phyloP scores from a whole-genome alignment of 2,797 vertebrate species.

The Mycteria americana region DNA sequence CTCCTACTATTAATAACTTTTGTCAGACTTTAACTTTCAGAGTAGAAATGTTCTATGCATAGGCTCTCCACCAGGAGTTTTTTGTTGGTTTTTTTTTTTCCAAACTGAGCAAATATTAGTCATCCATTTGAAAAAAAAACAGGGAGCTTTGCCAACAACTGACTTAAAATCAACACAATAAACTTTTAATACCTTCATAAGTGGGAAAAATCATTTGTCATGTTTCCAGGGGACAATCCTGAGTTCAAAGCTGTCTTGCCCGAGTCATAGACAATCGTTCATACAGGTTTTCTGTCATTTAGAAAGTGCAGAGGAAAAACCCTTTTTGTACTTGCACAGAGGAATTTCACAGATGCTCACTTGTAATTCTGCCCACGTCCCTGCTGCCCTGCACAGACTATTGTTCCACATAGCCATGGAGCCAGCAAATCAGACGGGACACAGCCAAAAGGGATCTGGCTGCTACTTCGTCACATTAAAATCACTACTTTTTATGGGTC shows the following conservation, averaged over 20 bases:
- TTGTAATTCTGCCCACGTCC: constrained; percentile 50
- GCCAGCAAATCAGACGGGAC: neutral
- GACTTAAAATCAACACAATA: neutral
- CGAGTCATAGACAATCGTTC: neutral
- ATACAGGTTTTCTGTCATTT: neutral
- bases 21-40: neutral
- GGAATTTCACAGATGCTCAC: neutral
- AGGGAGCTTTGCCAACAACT: neutral
- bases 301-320: neutral
- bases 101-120: neutral
- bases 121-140: neutral
- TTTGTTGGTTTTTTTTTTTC: neutral
- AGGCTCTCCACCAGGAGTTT: neutral
- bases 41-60: neutral
- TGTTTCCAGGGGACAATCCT: neutral
- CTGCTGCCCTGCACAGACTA: constrained; percentile 15
- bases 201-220: neutral
- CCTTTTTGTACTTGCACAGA: neutral
- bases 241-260: neutral
- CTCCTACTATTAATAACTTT: neutral
- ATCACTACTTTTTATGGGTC: neutral
- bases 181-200: neutral
- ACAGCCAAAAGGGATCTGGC: neutral
- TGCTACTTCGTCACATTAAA: neutral
- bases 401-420: constrained; percentile 38